phyloP scores from a whole-genome alignment of 2,888 invertebrate genomes.

The Anthrax anthrax region DNA sequence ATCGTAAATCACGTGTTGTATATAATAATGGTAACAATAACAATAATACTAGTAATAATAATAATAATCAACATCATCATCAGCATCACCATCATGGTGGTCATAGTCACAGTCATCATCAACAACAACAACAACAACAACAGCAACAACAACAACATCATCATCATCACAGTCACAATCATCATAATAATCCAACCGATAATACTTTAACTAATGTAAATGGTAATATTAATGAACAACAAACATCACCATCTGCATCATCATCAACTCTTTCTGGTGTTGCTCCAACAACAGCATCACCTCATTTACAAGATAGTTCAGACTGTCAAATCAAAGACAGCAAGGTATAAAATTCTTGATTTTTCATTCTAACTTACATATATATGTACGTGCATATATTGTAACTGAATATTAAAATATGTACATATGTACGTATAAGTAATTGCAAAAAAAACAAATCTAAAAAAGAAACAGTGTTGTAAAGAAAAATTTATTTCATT shows the following conservation, averaged over 20 bases:
- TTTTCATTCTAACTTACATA: too few relatives aligned
- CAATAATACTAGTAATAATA: too few relatives aligned
- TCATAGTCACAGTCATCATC: constrained; percentile 6
- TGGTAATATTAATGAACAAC: background rate
- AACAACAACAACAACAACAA: constrained; percentile 27
- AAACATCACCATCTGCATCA: background rate
- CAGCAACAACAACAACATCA: constrained; percentile 25
- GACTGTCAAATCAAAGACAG: constrained; percentile 10
- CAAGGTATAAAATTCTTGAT: constrained; percentile 8
- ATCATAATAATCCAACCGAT: background rate
- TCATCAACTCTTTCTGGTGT: constrained; percentile 3
- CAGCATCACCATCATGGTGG: constrained; percentile 10
- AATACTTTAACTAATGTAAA: background rate
- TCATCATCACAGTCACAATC: constrained; percentile 12
- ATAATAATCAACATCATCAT: too few relatives aligned
- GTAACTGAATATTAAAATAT: too few relatives aligned
- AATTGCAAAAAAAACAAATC: too few relatives aligned
- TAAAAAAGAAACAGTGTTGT: too few relatives aligned
- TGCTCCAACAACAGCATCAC: background rate
- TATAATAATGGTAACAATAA: too few relatives aligned
- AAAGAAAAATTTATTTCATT: too few relatives aligned
- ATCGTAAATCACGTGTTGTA: constrained; percentile 20
- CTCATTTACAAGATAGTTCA: constrained; percentile 4
- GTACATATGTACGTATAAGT: too few relatives aligned
- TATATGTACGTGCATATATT: too few relatives aligned